phyloP scores from a whole-genome alignment of 2,888 invertebrate genomes.

The Synanthedon vespiformis region DNA sequence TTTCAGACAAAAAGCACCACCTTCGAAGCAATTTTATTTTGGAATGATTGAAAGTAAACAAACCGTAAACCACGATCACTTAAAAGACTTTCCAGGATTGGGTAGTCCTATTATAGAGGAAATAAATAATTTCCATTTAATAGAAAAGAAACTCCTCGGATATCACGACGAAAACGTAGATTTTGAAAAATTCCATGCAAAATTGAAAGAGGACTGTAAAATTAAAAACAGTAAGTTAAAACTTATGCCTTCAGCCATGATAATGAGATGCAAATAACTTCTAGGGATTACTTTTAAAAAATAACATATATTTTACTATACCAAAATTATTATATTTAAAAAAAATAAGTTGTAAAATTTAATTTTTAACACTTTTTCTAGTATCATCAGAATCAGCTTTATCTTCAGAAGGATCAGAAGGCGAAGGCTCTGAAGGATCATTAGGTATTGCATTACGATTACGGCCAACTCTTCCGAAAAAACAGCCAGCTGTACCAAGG shows the following conservation, averaged over 20 bases:
- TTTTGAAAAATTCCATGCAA: constrained; percentile 53
- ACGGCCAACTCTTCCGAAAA: constrained; percentile 83
- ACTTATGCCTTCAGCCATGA: too few relatives aligned
- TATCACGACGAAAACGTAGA: constrained; percentile 55
- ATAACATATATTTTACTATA: too few relatives aligned
- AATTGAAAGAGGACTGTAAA: constrained; percentile 46
- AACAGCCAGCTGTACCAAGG: constrained; percentile 79
- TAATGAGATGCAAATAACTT: too few relatives aligned
- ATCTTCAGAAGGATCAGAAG: constrained; percentile 65
- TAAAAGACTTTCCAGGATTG: constrained; percentile 57
- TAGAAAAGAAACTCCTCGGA: constrained; percentile 53
- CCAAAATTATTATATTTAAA: too few relatives aligned
- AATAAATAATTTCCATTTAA: constrained; percentile 54
- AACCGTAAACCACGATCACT: constrained; percentile 33
- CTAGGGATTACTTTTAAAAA: too few relatives aligned
- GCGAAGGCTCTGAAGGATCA: constrained; percentile 55
- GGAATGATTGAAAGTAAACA: constrained; percentile 77
- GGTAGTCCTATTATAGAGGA: constrained; percentile 61
- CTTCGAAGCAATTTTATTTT: constrained; percentile 77
- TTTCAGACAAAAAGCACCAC: constrained; percentile 29
- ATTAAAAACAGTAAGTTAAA: constrained; percentile 42
- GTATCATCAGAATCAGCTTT: constrained; percentile 70
- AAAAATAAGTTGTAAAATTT: too few relatives aligned
- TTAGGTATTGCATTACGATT: constrained; percentile 79
- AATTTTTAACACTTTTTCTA: constrained; percentile 5